These are phyloP conservation scores for Trissoscelio sp. DNA, from an alignment of 2,888 invertebrate species.

Conservation along the genomic window DNA sequence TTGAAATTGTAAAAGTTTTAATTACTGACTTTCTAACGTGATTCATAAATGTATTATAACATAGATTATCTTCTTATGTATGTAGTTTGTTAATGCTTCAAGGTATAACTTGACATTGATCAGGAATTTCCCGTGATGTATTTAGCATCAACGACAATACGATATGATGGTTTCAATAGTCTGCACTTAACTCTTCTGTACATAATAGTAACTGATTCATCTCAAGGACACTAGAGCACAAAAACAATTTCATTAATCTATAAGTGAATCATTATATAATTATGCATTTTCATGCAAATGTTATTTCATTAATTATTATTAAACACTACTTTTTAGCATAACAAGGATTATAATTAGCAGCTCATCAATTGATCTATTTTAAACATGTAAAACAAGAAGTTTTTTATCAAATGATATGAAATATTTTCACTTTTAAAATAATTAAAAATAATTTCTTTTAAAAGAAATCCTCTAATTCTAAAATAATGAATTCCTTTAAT, in stretches of 20 bases:
- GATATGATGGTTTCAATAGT: constrained; percentile 49
- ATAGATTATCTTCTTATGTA: constrained; percentile 8
- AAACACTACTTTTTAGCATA: too few species aligned
- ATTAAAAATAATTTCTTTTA: too few species aligned
- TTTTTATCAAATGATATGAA: too few species aligned
- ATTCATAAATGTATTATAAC: constrained; percentile 10
- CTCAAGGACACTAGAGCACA: constrained; percentile 33
- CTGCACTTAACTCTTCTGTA: constrained; percentile 46
- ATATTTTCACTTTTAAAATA: too few species aligned
- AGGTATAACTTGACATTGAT: constrained; percentile 28
- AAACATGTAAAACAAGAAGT: not conserved
- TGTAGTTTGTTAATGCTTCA: constrained; percentile 8
- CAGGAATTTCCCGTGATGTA: constrained; percentile 14
- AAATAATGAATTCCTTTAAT: too few species aligned
- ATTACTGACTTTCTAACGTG: not conserved
- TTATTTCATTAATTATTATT: not conserved
- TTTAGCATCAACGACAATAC: constrained; percentile 11
- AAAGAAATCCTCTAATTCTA: too few species aligned
- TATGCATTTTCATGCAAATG: not conserved
- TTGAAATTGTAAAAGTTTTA: not conserved
- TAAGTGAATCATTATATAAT: constrained; percentile 10
- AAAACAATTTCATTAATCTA: constrained; percentile 36
- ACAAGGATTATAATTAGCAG: not conserved
- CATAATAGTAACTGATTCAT: constrained; percentile 47
- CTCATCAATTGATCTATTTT: not conserved